Conservation (phyloP, 2,888 invertebrate species). For the Nematopogon swammerdamellus region DNA sequence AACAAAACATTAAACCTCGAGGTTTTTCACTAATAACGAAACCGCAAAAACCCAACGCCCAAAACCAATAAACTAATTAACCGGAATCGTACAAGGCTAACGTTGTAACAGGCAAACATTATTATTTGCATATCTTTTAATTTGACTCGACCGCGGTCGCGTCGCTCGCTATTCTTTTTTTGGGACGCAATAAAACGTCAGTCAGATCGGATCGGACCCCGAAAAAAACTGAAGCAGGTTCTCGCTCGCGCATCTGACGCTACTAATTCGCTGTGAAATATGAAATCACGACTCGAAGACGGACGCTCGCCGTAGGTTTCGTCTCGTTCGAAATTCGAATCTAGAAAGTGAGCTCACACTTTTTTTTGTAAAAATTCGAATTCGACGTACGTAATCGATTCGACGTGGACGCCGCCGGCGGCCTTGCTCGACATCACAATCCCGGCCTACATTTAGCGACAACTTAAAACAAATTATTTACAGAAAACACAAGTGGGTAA, state of each 20-base stretch:
- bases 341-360: slow-evolving; percentile 20
- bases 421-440: slow-evolving; percentile 31
- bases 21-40: too few species aligned
- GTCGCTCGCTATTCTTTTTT: slow-evolving; percentile 20
- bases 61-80: too few species aligned
- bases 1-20: too few species aligned
- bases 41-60: too few species aligned
- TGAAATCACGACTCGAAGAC: slow-evolving; percentile 47
- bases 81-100: too few species aligned
- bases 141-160: slow-evolving; percentile 40
- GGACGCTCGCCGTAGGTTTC: too few species aligned
- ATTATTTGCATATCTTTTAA: slow-evolving; percentile 45
- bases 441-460: too few species aligned
- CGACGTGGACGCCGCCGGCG: slow-evolving; percentile 13
- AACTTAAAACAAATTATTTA: too few species aligned
- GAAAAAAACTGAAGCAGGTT: slow-evolving; percentile 10
- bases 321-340: slow-evolving; percentile 44
- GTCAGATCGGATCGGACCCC: too few species aligned
- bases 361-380: neutral
- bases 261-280: slow-evolving; percentile 53
- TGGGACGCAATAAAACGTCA: slow-evolving; percentile 4
- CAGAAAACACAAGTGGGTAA: too few species aligned
- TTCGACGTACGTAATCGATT: slow-evolving; percentile 16
- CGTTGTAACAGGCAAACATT: slow-evolving; percentile 7
- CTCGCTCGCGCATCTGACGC: slow-evolving; percentile 26